These are phyloP conservation scores for Dioctria rufipes DNA, from an alignment of 2,888 invertebrate species.

Conservation along the genomic window DNA sequence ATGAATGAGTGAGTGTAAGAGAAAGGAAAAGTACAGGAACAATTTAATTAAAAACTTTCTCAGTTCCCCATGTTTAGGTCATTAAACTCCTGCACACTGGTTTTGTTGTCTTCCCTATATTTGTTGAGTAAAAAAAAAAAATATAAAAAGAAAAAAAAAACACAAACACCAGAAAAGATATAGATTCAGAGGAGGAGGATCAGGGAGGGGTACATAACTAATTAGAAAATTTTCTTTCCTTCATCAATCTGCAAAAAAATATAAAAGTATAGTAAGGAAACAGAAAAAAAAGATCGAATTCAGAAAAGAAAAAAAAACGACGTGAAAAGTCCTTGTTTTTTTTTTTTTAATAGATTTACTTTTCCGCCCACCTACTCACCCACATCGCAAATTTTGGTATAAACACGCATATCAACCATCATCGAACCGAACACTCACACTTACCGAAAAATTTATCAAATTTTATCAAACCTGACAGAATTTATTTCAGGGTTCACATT, in stretches of 20 bases:
- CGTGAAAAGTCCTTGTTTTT: too few species aligned
- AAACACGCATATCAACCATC: neutral
- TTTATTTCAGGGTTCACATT: neutral
- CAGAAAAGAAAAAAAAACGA: neutral
- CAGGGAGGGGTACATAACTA: slow-evolving; percentile 49
- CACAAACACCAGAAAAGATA: neutral
- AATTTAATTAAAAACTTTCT: slow-evolving; percentile 52
- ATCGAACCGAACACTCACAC: neutral
- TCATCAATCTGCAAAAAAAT: slow-evolving; percentile 41
- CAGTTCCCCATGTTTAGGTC: slow-evolving; percentile 17
- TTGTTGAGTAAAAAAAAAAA: too few species aligned
- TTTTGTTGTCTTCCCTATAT: neutral
- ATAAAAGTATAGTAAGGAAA: neutral
- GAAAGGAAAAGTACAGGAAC: too few species aligned
- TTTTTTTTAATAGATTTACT: too few species aligned
- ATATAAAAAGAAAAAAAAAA: too few species aligned
- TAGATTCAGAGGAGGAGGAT: neutral
- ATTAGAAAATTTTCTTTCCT: slow-evolving; percentile 55
- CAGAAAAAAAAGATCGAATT: slow-evolving; percentile 2
- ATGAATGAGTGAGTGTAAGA: too few species aligned
- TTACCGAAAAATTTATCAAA: neutral
- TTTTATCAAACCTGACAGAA: neutral
- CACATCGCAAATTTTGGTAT: neutral
- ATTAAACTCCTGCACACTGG: slow-evolving; percentile 36
- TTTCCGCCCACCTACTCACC: neutral